These are phyloP conservation scores for Drosophila eugracilis DNA, from an alignment of 1,140 invertebrate genomes.

Conservation along the genomic window DNA sequence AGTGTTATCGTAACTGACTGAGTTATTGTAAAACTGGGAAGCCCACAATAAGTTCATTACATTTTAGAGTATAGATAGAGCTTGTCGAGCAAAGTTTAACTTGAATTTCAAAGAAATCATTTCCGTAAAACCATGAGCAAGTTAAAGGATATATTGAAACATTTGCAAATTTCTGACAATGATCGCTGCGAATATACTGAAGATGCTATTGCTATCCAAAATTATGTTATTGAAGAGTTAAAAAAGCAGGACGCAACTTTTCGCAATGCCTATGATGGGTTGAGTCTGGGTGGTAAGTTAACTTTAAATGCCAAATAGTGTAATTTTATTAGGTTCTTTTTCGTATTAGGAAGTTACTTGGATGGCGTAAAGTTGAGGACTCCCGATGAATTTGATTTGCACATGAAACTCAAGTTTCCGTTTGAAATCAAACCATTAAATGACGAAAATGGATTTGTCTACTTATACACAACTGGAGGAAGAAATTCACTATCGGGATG, in stretches of 20 bases:
- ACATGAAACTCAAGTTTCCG: slow-evolving; percentile 47
- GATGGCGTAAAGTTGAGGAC: slow-evolving; percentile 33
- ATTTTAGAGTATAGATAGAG: too few species aligned
- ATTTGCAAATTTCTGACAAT: slow-evolving; percentile 22
- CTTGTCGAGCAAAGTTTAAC: too few species aligned
- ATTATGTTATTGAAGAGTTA: slow-evolving; percentile 30
- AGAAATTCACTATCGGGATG: too few species aligned
- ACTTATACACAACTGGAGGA: too few species aligned
- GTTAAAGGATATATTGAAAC: slow-evolving; percentile 10
- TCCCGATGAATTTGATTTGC: slow-evolving; percentile 56
- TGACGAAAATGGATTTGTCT: slow-evolving; percentile 11
- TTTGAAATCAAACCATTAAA: neutral
- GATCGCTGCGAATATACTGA: slow-evolving; percentile 2
- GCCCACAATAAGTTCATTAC: too few species aligned
- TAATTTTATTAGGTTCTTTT: too few species aligned
- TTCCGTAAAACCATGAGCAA: too few species aligned
- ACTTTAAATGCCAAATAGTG: too few species aligned
- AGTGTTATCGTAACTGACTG: too few species aligned
- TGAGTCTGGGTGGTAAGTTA: slow-evolving; percentile 36
- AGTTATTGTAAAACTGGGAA: too few species aligned
- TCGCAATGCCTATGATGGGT: slow-evolving; percentile 17
- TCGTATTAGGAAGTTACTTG: slow-evolving; percentile 51
- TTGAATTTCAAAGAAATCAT: too few species aligned
- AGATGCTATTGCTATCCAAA: slow-evolving; percentile 22
- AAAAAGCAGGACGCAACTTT: slow-evolving; percentile 25